These are phyloP conservation scores for Nomada lathburiana DNA, from an alignment of 2,888 invertebrate genomes.

Conservation along the genomic window DNA sequence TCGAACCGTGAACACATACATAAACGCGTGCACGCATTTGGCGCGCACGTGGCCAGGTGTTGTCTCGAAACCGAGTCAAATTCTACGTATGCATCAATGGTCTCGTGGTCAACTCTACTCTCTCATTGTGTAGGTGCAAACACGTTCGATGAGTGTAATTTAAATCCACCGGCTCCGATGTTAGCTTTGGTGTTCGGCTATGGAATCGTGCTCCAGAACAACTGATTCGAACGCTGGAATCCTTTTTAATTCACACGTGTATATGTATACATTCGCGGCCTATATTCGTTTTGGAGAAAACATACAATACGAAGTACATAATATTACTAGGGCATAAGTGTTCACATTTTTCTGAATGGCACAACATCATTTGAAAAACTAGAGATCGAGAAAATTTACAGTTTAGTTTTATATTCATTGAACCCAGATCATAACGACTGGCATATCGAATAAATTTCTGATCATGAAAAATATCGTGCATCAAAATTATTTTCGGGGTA, in stretches of 20 bases:
- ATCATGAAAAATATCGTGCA: too few species aligned
- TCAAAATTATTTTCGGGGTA: too few species aligned
- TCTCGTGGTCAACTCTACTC: not conserved
- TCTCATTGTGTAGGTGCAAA: not conserved
- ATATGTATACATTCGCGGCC: not conserved
- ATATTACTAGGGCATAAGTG: too few species aligned
- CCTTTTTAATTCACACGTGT: slow-evolving; percentile 11
- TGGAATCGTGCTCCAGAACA: not conserved
- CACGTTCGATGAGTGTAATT: slow-evolving; percentile 3
- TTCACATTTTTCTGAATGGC: too few species aligned
- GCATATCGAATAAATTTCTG: too few species aligned
- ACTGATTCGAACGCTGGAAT: not conserved
- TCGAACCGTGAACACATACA: slow-evolving; percentile 4
- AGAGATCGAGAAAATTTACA: too few species aligned
- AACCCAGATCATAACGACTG: too few species aligned
- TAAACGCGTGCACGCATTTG: slow-evolving; percentile 29
- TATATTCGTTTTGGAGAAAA: not conserved
- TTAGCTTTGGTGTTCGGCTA: slow-evolving; percentile 19
- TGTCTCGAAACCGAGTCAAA: slow-evolving; percentile 2
- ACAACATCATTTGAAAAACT: too few species aligned
- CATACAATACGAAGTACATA: slow-evolving; percentile 3
- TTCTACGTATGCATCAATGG: not conserved
- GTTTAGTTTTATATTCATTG: too few species aligned
- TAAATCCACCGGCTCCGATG: not conserved
- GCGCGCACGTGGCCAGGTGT: slow-evolving; percentile 8